Base-by-base conservation (phyloP, 2,888 invertebrate genomes). In the Galeopsomyia nigrocyanea region DNA sequence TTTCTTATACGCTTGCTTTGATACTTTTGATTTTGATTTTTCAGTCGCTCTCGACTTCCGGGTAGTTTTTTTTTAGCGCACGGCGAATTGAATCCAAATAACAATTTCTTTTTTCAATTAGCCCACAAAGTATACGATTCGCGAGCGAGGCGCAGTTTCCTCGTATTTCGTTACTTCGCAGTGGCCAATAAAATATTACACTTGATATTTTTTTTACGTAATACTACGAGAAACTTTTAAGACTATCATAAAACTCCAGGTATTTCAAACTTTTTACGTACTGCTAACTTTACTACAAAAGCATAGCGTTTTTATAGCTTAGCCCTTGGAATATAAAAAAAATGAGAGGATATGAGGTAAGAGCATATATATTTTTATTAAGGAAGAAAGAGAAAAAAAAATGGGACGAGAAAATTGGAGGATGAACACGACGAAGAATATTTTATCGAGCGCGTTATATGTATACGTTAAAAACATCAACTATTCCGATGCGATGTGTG, bases 101-200 rank as follows among this genome's bases (percentile, higher is more conserved):
- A 1, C 10, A 39, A 17, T 21, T 26, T 26, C 14, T 66, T 50
- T 66, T 21, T 17, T 61, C 31, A 39, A 21, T 51, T 39, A 9
- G 39, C 26, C 7, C 7, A 7, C 31, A 31, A 31, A 31, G 31
- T 31, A 31, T 31, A 31, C 31, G 7, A 31, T 31, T 31, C 7
- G 7, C 31, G 31, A 31, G 31, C 5, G 26, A 26, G 5, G 22
- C 21, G 39, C 13, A 19, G 47, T 49, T 67, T 49, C 51, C 49
- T 64, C 63, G 47, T 39, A 68, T 53, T 65, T 71, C 68, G 46
- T 72, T 68, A 61, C 61, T 68, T 65, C 50, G 26, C 26, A 26
- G 39, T 47, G 68, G 61, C 61, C 63, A 61, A 63, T 67, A 66
- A 62, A 68, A 68, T 58, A 53, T 68, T 76, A 68, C 68, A 66